Percentiles rank a stretch among this genome's conserved stretches.
Evolutionary conservation across 1,140 invertebrate species (phyloP).

Genomic region (Theocolax elegans): DNA sequence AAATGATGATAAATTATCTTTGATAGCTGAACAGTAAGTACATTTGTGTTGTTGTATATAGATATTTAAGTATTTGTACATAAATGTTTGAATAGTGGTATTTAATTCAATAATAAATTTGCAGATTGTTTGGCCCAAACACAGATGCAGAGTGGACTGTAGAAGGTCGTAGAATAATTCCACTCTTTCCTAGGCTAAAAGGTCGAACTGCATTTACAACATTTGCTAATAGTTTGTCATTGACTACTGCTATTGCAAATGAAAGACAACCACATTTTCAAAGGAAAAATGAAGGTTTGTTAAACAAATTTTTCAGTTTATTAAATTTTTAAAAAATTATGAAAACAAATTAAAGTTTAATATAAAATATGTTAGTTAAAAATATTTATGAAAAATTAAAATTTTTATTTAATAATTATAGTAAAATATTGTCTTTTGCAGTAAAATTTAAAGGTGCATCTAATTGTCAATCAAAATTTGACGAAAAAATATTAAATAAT

Average conservation of each 20-base stretch:
- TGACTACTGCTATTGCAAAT: conserved; percentile 67
- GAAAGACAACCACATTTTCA: conserved; percentile 59
- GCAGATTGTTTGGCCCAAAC: conserved; percentile 83
- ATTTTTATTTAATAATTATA: neutral
- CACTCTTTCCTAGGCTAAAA: conserved; percentile 82
- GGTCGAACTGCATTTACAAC: conserved; percentile 86
- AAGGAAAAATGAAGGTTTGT: conserved; percentile 49
- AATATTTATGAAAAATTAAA: neutral
- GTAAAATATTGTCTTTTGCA: conserved; percentile 17
- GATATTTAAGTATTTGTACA: too few species aligned
- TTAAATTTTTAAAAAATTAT: neutral
- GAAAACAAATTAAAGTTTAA: too few species aligned
- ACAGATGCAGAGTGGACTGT: conserved; percentile 86
- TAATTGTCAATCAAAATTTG: conserved; percentile 33
- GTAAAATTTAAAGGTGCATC: conserved; percentile 28
- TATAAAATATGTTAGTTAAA: too few species aligned
- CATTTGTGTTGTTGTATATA: conserved; percentile 31
- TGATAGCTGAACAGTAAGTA: conserved; percentile 87
- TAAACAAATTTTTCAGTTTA: neutral
- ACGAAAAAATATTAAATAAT: conserved; percentile 42
- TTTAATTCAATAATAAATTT: conserved; percentile 31
- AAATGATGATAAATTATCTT: conserved; percentile 89
- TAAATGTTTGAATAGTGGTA: too few species aligned
- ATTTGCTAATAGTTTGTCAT: conserved; percentile 79
- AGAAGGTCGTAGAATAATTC: conserved; percentile 84